A percentile compares a stretch with the other conserved stretches of the same genome.
These are phyloP conservation scores for Malthinus seriepunctatus DNA, from an alignment of 2,888 invertebrate species.

Conservation along the genomic window DNA sequence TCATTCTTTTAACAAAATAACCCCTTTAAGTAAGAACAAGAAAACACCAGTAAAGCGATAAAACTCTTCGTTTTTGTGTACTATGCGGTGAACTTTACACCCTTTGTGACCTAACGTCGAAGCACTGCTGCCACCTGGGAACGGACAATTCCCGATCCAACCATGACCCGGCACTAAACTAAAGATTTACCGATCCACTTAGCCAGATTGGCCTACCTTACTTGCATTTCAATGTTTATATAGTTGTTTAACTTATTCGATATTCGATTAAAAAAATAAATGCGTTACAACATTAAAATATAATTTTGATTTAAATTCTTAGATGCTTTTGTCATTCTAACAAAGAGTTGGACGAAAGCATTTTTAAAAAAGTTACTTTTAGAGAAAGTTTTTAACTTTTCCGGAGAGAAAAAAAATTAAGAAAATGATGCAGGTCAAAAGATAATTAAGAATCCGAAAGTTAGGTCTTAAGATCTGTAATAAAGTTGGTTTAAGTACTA, in stretches of 20 bases:
- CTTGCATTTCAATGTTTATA: slow-evolving; percentile 21
- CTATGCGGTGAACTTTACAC: slow-evolving; percentile 33
- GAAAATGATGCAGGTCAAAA: too few relatives aligned
- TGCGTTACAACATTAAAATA: too few relatives aligned
- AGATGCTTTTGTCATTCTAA: too few relatives aligned
- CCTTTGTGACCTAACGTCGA: slow-evolving; percentile 31
- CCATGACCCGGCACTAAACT: slow-evolving; percentile 34
- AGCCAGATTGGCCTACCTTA: slow-evolving; percentile 34
- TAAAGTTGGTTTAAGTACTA: too few relatives aligned
- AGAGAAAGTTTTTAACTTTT: too few relatives aligned
- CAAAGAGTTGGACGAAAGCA: too few relatives aligned
- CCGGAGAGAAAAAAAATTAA: too few relatives aligned
- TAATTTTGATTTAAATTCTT: too few relatives aligned
- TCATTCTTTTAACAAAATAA: slow-evolving; percentile 9
- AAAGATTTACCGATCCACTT: slow-evolving; percentile 39
- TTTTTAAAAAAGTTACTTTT: too few relatives aligned
- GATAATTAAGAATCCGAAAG: too few relatives aligned
- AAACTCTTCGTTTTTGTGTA: slow-evolving; percentile 29
- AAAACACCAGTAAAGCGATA: slow-evolving; percentile 31
- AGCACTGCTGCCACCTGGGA: slow-evolving; percentile 34
- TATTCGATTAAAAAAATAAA: background rate
- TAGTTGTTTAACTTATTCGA: slow-evolving; percentile 9
- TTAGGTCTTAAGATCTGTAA: too few relatives aligned
- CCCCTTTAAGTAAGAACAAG: slow-evolving; percentile 22
- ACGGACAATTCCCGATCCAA: slow-evolving; percentile 29